Evolutionary conservation across 2,113 vertebrate species (phyloP), one percentile per base, ranked within the genome.

Genomic region (Sander vitreus): DNA sequence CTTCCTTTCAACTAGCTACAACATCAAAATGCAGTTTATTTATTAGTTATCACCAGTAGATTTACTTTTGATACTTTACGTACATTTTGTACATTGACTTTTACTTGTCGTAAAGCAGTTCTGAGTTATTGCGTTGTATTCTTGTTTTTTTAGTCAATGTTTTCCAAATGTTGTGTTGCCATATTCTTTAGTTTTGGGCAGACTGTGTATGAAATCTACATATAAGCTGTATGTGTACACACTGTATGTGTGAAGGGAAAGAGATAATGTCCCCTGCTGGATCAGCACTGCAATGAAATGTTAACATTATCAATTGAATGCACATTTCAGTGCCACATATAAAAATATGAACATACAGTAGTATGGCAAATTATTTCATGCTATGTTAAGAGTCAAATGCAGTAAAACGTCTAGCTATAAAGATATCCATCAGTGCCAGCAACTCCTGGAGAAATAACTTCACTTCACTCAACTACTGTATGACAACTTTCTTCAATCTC

Each of bases 241-340:
- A 51, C 16, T 51, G 2, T 19, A 63, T 50, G 27, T 23, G 9
- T 75, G 30, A 57, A 75, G 50, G 53, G 27, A 43, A 78, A 71
- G 8, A 64, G 33, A 66, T 39, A 53, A 47, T 36, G 7, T 50
- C 51, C 48, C 53, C 23, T 70, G 47, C 53, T 53, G 72, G 66
- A 66, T 71, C 75, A 82, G 64, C 67, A 71, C 5, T 64, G 23
- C 50, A 69, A 57, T 80, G 45, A 30, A 53, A 76, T 64, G 45
- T 59, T 16, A 72, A 33, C 39, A 82, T 82, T 72, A 78, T 79
- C 75, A 76, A 55, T 59, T 71, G 51, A 59, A 76, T 67, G 62
- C 71, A 88, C 58, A 67, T 71, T 79, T 87, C 72, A 64, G 45
- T 69, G 23, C 59, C 65, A 83, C 43, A 73, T 73, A 67, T 14